phyloP scores from a whole-genome alignment of 1,140 invertebrate genomes.

The Neodiprion virginianus region DNA sequence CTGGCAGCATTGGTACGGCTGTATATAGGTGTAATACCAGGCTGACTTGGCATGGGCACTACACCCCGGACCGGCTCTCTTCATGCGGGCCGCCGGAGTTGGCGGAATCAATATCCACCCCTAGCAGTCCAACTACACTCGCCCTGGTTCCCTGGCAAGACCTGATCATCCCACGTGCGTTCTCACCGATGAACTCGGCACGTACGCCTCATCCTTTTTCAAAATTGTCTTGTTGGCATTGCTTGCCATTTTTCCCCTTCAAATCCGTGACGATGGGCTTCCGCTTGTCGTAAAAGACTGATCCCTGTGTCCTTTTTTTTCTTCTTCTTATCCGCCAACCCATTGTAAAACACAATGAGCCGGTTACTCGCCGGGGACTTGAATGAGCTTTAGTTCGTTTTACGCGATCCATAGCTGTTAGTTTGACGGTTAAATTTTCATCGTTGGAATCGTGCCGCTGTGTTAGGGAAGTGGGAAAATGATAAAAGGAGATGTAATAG shows the following conservation, averaged over 20 bases:
- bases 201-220: slow-evolving; percentile 19
- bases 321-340: slow-evolving; percentile 23
- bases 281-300: not conserved
- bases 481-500: no score
- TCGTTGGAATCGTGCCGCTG: no score
- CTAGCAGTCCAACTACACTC: slow-evolving; percentile 41
- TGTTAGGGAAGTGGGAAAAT: no score
- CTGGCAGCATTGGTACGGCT: slow-evolving; percentile 11
- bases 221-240: slow-evolving; percentile 17
- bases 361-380: no score
- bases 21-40: not conserved
- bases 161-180: not conserved
- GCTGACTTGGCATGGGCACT: slow-evolving; percentile 14
- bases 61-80: slow-evolving; percentile 36
- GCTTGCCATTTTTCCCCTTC: no score
- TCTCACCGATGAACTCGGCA: not conserved
- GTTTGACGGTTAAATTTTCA: no score
- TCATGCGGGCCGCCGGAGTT: slow-evolving; percentile 35
- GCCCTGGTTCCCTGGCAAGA: slow-evolving; percentile 25
- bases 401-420: no score
- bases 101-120: slow-evolving; percentile 55
- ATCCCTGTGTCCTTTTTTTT: slow-evolving; percentile 22
- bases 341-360: no score
- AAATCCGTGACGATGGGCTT: no score
- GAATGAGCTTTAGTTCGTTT: no score